Conservation (phyloP, 1,140 invertebrate genomes). For the Drosophila rhopaloa region DNA sequence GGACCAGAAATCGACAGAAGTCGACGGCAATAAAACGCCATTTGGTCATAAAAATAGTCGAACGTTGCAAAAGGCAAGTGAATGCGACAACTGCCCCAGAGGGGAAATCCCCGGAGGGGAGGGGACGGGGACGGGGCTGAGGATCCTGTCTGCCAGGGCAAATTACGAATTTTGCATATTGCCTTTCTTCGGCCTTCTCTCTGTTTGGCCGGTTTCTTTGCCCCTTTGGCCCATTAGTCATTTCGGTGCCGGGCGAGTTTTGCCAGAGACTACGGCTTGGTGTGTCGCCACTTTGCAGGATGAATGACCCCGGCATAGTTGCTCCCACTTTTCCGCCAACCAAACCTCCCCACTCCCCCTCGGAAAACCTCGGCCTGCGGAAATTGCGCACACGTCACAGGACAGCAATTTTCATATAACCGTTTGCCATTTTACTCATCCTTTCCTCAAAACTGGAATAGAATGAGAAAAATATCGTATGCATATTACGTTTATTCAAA, state of each 20-base stretch:
- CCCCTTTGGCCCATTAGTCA: constrained; percentile 69
- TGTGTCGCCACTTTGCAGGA: constrained; percentile 81
- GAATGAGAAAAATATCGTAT: constrained; percentile 3
- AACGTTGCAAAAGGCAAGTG: constrained; percentile 62
- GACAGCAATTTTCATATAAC: constrained; percentile 56
- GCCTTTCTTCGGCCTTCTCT: constrained; percentile 44
- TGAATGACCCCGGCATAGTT: constrained; percentile 74
- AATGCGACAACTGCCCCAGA: constrained; percentile 59
- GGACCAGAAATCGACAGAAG: constrained; percentile 53
- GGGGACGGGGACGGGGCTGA: background rate
- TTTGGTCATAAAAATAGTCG: constrained; percentile 82
- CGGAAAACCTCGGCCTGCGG: constrained; percentile 39
- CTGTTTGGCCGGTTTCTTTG: constrained; percentile 1
- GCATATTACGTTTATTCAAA: constrained; percentile 2
- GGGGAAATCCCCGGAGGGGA: constrained; percentile 5
- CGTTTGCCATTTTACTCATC: constrained; percentile 34
- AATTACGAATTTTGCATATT: constrained; percentile 82
- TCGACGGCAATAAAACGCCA: constrained; percentile 77
- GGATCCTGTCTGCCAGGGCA: constrained; percentile 70
- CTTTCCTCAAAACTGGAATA: constrained; percentile 1
- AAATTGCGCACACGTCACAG: constrained; percentile 77
- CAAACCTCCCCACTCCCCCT: background rate
- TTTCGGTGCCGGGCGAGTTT: constrained; percentile 50
- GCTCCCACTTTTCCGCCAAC: constrained; percentile 25
- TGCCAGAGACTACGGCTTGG: constrained; percentile 47